A percentile compares a stretch with the other conserved stretches of the same genome.
Evolutionary conservation across 2,888 invertebrate genomes (phyloP).

Genomic region (Phaedon cochleariae): DNA sequence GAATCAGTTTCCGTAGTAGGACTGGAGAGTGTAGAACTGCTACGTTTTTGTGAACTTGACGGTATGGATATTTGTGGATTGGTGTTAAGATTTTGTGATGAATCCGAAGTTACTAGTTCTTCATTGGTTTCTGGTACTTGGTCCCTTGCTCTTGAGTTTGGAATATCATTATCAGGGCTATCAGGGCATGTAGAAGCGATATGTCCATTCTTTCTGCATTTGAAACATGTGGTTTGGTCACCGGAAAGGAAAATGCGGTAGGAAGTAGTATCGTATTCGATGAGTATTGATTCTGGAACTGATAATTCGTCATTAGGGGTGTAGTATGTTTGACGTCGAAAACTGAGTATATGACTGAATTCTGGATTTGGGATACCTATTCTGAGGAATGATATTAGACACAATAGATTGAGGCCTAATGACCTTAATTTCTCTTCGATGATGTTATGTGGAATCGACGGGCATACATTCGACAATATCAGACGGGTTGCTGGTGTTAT

Average conservation of each 20-base stretch:
- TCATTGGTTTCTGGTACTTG: slow-evolving; percentile 4
- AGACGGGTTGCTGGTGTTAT: slow-evolving; percentile 40
- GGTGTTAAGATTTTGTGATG: not conserved
- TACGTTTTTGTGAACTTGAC: slow-evolving; percentile 4
- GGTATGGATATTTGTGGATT: not conserved
- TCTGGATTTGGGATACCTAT: slow-evolving; percentile 30
- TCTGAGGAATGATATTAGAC: slow-evolving; percentile 39
- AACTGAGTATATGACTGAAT: slow-evolving; percentile 43
- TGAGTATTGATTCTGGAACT: slow-evolving; percentile 25
- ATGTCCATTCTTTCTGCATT: slow-evolving; percentile 41
- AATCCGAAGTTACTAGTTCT: slow-evolving; percentile 7
- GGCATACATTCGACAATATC: slow-evolving; percentile 45
- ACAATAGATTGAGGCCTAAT: slow-evolving; percentile 33
- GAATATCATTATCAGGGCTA: not conserved
- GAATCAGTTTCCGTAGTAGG: slow-evolving; percentile 1
- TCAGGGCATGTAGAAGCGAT: slow-evolving; percentile 33
- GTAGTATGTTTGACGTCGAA: slow-evolving; percentile 40
- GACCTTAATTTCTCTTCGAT: slow-evolving; percentile 34
- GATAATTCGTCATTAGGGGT: slow-evolving; percentile 14
- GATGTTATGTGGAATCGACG: slow-evolving; percentile 39
- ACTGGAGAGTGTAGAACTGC: not conserved
- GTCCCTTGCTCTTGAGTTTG: not conserved
- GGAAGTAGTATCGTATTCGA: slow-evolving; percentile 29
- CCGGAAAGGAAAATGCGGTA: slow-evolving; percentile 36
- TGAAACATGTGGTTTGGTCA: slow-evolving; percentile 35